Evolutionary conservation across 2,888 invertebrate genomes (phyloP), one percentile per base, ranked within the genome.

Genomic region (Dascillus cervinus): DNA sequence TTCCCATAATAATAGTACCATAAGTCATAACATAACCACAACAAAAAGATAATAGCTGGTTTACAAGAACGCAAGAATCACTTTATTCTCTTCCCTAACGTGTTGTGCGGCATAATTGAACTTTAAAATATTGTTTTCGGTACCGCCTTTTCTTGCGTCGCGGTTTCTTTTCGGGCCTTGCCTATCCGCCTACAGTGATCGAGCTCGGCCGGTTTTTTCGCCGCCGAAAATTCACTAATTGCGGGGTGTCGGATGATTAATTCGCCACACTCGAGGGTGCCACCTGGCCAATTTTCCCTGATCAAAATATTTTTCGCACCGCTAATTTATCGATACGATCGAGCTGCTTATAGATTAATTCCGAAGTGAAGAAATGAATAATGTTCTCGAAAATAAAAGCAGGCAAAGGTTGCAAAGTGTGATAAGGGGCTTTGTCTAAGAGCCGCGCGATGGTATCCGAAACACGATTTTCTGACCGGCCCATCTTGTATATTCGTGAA

Each of bases 71-170:
- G 45, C 38, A 33, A 43, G 50, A 56, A 56, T 56, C 58, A 55
- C 56, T 57, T 55, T 53, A 49, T 50, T 36, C 44, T 39, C 29
- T 35, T 27, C 41, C 48, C 48, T 47, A 52, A 51, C 53, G 52
- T 51, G 52, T 51, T 56, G 50, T 45, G 56, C 58, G 58, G 58
- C 56, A 47, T 59, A 60, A 60, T 60, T 60, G 60, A 60, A 60
- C 55, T 60, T 58, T 60, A 60, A 60, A 56, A 52, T 59, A 60
- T 60, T 46, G 55, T 55, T 47, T 35, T 29, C 41, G 39, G 55
- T 50, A 39, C 52, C 60, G 56, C 60, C 60, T 46, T 41, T 40
- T 28, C 37, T 43, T 47, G 47, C 41, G 44, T 42, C 44, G 47
- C 51, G 44, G 44, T 48, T 50, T 49, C 50, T 49, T 47, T 49